Percentiles rank a stretch among this genome's conserved stretches.
phyloP scores from a whole-genome alignment of 2,888 invertebrate species.

The Agrochola lota region DNA sequence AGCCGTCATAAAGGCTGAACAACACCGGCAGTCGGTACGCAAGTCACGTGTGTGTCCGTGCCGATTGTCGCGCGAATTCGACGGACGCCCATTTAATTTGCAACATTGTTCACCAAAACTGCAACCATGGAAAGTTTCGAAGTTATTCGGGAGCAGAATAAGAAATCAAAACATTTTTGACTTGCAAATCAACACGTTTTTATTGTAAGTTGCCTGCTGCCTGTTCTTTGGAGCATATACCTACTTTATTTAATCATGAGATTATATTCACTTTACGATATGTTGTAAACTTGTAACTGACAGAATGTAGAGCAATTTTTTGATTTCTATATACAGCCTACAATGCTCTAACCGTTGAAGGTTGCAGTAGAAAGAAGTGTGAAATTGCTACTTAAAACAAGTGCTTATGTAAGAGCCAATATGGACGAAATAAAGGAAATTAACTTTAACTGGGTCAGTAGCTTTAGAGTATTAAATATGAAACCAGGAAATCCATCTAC shows the following conservation, averaged over 20 bases:
- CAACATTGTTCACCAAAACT: constrained; percentile 82
- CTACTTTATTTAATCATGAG: background rate
- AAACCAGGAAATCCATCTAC: constrained; percentile 34
- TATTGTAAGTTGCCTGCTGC: background rate
- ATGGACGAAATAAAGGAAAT: background rate
- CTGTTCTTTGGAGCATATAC: background rate
- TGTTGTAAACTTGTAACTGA: constrained; percentile 1
- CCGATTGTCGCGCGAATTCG: constrained; percentile 80
- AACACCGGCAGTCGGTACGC: constrained; percentile 71
- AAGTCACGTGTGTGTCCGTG: constrained; percentile 76
- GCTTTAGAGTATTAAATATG: constrained; percentile 13
- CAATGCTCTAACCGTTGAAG: no score
- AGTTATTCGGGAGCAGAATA: constrained; percentile 74
- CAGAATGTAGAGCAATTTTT: constrained; percentile 1
- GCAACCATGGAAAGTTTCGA: constrained; percentile 80
- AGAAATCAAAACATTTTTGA: constrained; percentile 63
- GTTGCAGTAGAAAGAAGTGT: background rate
- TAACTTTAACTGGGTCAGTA: constrained; percentile 5
- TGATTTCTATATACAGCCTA: background rate
- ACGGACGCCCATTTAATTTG: constrained; percentile 77
- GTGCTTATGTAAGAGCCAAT: background rate
- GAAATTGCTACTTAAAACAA: background rate
- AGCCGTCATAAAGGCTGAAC: constrained; percentile 72
- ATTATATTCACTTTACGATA: background rate
- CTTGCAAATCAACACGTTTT: constrained; percentile 57